These are phyloP conservation scores for Apantesis nais DNA, from an alignment of 2,888 invertebrate genomes.

Conservation along the genomic window DNA sequence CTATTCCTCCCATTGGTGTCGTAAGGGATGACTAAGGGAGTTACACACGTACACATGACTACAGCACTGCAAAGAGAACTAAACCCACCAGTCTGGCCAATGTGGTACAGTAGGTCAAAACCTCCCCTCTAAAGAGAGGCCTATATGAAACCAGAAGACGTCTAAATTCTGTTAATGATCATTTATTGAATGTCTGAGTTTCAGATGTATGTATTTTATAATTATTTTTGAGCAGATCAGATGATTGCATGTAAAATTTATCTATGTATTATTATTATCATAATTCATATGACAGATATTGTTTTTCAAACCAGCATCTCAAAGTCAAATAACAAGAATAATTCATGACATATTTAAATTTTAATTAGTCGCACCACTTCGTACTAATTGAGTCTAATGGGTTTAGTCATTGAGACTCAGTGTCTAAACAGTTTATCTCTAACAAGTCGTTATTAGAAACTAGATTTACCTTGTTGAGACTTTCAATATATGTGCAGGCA, in stretches of 20 bases:
- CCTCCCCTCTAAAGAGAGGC: too few species aligned
- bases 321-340: conserved; percentile 17
- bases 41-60: neutral
- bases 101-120: too few species aligned
- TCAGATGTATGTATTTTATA: too few species aligned
- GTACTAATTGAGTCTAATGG: conserved; percentile 43
- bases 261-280: neutral
- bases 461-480: conserved; percentile 37
- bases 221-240: neutral
- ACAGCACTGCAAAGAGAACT: neutral
- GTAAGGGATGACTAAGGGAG: neutral
- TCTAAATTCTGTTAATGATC: too few species aligned
- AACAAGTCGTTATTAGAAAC: conserved; percentile 11
- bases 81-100: too few species aligned
- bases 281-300: neutral
- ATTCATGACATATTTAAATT: conserved; percentile 26
- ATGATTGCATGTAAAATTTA: neutral
- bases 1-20: neutral
- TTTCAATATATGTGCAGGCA: conserved; percentile 42
- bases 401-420: conserved; percentile 30
- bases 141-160: too few species aligned
- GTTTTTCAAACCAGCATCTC: conserved; percentile 2
- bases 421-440: conserved; percentile 24
- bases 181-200: too few species aligned
- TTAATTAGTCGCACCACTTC: conserved; percentile 33